A percentile compares a stretch with the other conserved stretches of the same genome.
phyloP scores from a whole-genome alignment of 2,797 vertebrate genomes.

The Lophius americanus region DNA sequence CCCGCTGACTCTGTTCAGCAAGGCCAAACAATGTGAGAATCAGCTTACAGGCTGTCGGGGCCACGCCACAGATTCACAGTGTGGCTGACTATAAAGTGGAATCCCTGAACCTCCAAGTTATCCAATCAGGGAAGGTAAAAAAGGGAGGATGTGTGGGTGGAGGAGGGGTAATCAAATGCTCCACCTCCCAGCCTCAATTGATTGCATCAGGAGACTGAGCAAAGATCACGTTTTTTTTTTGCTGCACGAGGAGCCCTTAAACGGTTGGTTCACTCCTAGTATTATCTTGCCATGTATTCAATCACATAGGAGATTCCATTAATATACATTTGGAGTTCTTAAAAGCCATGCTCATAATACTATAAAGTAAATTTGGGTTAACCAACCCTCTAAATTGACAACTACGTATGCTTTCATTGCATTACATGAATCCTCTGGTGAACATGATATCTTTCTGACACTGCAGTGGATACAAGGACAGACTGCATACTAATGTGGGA shows the following conservation, averaged over 20 bases:
- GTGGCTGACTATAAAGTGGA: slow-evolving; percentile 36
- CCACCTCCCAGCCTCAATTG: slow-evolving; percentile 29
- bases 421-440: slow-evolving; percentile 22
- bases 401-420: slow-evolving; percentile 9
- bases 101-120: slow-evolving; percentile 29
- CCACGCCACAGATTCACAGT: slow-evolving; percentile 58
- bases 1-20: slow-evolving; percentile 66
- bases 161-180: slow-evolving; percentile 15
- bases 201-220: slow-evolving; percentile 27
- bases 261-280: slow-evolving; percentile 25
- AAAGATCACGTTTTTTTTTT: slow-evolving; percentile 51
- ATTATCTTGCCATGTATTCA: not conserved
- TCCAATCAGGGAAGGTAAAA: slow-evolving; percentile 36
- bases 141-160: slow-evolving; percentile 1
- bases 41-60: slow-evolving; percentile 48
- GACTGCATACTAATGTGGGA: slow-evolving; percentile 4
- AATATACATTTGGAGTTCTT: not conserved
- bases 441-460: slow-evolving; percentile 17
- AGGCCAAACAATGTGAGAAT: slow-evolving; percentile 37
- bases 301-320: not conserved
- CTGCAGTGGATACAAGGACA: slow-evolving; percentile 16
- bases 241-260: slow-evolving; percentile 13
- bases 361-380: slow-evolving; percentile 2
- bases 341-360: too few relatives aligned
- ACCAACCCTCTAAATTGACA: slow-evolving; percentile 23